Evolutionary conservation across 2,797 vertebrate genomes (phyloP).

Genomic region (Dermochelys coriacea): DNA sequence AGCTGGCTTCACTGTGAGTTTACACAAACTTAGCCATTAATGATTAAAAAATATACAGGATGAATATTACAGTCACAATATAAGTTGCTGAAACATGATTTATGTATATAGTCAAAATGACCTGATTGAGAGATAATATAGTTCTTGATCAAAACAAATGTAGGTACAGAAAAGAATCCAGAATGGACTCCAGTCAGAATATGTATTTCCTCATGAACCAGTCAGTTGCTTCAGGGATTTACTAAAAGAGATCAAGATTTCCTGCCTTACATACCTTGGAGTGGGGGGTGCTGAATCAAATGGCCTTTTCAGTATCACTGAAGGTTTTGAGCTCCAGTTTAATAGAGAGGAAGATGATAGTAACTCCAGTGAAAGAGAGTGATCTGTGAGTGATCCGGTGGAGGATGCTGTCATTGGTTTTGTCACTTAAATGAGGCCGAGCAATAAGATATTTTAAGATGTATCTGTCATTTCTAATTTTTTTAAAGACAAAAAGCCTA

Average conservation of each 20-base stretch:
- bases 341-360: not conserved
- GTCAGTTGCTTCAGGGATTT: fast-evolving
- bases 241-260: not conserved
- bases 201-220: not conserved
- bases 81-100: not conserved
- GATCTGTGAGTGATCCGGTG: not conserved
- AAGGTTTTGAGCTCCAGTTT: not conserved
- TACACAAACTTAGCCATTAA: not conserved
- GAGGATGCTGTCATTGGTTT: not conserved
- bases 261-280: not conserved
- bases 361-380: fast-evolving
- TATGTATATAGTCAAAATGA: not conserved
- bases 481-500: not conserved
- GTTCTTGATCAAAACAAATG: fast-evolving
- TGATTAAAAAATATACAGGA: not conserved
- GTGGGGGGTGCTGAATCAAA: not conserved
- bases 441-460: not conserved
- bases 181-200: not conserved
- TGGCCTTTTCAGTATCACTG: not conserved
- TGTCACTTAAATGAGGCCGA: not conserved
- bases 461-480: not conserved
- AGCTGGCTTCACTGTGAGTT: not conserved
- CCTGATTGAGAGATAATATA: not conserved
- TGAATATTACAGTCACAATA: not conserved
- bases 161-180: not conserved